Evolutionary conservation across 2,888 invertebrate species (phyloP).

Genomic region (Erebia aethiops): DNA sequence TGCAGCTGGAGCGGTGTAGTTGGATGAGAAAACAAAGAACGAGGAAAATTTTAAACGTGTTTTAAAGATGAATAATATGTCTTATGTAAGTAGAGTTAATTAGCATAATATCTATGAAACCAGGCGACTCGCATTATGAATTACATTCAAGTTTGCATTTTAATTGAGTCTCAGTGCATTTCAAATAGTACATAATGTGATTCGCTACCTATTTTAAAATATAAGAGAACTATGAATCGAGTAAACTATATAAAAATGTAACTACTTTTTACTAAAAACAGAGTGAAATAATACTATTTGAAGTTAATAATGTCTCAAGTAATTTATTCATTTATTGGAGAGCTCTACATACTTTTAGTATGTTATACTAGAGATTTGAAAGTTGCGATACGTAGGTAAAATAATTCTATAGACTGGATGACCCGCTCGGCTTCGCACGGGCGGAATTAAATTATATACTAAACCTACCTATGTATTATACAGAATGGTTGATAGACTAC

Average conservation of each 20-base stretch:
- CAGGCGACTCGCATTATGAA: constrained; percentile 26
- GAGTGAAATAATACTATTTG: too few relatives aligned
- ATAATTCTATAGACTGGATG: too few relatives aligned
- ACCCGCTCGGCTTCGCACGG: too few relatives aligned
- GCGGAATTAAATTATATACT: too few relatives aligned
- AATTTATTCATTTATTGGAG: too few relatives aligned
- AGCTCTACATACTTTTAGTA: too few relatives aligned
- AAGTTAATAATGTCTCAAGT: too few relatives aligned
- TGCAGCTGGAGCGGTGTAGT: constrained; percentile 6
- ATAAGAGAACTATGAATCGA: neutral
- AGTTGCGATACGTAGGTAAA: too few relatives aligned
- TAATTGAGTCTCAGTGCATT: constrained; percentile 14
- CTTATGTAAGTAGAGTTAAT: constrained; percentile 31
- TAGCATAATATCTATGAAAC: constrained; percentile 31
- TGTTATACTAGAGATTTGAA: too few relatives aligned
- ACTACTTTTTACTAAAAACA: too few relatives aligned
- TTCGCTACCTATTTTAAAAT: neutral
- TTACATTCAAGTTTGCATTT: constrained; percentile 16
- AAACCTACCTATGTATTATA: too few relatives aligned
- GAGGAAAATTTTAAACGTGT: constrained; percentile 17
- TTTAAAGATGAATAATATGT: constrained; percentile 18
- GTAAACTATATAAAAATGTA: neutral
- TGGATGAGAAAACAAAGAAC: constrained; percentile 24
- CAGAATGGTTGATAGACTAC: too few relatives aligned
- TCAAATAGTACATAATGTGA: constrained; percentile 5